Conservation (phyloP, 2,113 vertebrate genomes). For the Nothobranchius kuhntae region DNA sequence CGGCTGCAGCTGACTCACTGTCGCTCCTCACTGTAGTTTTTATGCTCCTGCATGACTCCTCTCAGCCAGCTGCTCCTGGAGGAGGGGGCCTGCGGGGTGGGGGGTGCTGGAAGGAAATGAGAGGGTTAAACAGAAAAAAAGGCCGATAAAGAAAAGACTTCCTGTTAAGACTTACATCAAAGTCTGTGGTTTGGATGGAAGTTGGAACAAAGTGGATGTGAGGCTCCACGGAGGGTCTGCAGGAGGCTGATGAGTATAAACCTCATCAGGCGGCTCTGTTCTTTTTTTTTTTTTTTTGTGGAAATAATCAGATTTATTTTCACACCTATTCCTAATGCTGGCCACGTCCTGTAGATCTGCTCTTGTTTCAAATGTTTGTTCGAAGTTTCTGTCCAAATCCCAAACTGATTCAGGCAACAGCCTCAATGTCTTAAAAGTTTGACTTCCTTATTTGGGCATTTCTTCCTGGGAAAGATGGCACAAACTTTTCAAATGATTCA, state of each 20-base stretch:
- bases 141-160: conserved; percentile 27
- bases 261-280: no score
- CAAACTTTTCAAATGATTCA: background rate
- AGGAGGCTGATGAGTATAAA: conserved; percentile 11
- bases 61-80: conserved; percentile 24
- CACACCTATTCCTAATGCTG: background rate
- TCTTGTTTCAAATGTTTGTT: background rate
- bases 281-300: no score
- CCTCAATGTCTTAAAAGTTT: no score
- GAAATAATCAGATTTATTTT: background rate
- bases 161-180: conserved; percentile 42
- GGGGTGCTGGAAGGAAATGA: conserved; percentile 32
- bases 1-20: conserved; percentile 28
- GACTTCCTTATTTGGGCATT: background rate
- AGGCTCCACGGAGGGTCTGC: background rate
- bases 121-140: conserved; percentile 16
- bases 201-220: conserved; percentile 34
- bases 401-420: background rate
- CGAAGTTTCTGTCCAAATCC: background rate
- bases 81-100: background rate
- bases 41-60: conserved; percentile 24
- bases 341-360: background rate
- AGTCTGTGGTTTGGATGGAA: conserved; percentile 35
- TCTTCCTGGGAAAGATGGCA: background rate
- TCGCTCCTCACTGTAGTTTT: background rate